Evolutionary conservation across 2,888 invertebrate genomes (phyloP), one percentile per base, ranked within the genome.

Genomic region (Tenthredo amoena): DNA sequence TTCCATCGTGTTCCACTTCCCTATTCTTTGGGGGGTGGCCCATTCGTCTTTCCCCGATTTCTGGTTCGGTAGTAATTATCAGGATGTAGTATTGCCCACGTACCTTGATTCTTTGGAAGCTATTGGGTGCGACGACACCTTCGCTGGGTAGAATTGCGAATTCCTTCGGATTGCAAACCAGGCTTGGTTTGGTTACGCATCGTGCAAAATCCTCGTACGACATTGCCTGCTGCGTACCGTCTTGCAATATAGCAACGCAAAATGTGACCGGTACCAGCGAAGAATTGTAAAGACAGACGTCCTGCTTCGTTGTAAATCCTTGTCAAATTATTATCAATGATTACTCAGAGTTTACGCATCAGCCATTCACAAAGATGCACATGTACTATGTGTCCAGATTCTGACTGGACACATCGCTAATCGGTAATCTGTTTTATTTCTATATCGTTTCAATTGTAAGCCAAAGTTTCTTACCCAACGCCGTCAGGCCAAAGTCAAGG

Each of bases 401-500:
- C 40, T 5, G 9, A 40, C 7, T 40, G 9, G 4, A 40, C 0
- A 40, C 7, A 40, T 40, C 40, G 9, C 9, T 40, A 40, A 40
- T 40, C 40, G 9, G 40, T 40, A 10, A 21, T 58, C 10, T 21
- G 0, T 15, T 15, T 47, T 47, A 15, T 47, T 18, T 47, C 18
- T 47, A 4, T 47, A 47, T 12, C 12, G 6, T 40, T 62, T 15
- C 10, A 26, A 77, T 50, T n/a, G 12, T 21, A 55, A 37, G 18
- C 18, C 10, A 0, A 26, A 26, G 21, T 37, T 21, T 50, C 93
- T 92, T 93, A 96, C 96, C 96, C 88, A 96, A 91, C 86, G 96
- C 94, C 18, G 95, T 94, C 71, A 90, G 92, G 58, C 95, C 96
- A 90, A 96, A 96, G 92, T 96, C 94, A 76, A 96, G 91, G 87